phyloP scores from a whole-genome alignment of 1,140 invertebrate species.

The Vollenhovia emeryi region DNA sequence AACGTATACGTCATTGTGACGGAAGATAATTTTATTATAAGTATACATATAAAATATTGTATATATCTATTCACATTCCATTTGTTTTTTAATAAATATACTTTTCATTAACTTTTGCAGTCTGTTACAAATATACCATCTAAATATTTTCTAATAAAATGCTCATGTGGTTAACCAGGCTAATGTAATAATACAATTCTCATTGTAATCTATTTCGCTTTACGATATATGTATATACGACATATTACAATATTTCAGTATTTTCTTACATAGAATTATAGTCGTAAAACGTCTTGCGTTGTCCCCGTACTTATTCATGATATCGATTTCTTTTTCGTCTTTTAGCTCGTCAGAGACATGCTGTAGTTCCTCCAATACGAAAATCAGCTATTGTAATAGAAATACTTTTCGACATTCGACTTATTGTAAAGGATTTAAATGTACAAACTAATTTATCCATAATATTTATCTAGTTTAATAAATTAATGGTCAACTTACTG shows the following conservation, averaged over 20 bases:
- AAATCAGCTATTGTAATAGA: not conserved
- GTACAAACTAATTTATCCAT: too few relatives aligned
- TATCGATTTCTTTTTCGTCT: not conserved
- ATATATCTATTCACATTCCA: too few relatives aligned
- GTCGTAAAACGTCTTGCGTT: not conserved
- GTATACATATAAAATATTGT: not conserved
- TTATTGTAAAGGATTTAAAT: not conserved
- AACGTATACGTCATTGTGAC: too few relatives aligned
- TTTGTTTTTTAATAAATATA: too few relatives aligned
- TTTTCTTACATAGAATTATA: not conserved
- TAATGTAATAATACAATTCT: not conserved
- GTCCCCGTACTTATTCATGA: not conserved
- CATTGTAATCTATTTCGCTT: not conserved
- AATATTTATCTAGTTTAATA: not conserved
- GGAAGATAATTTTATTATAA: too few relatives aligned
- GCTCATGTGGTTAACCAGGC: not conserved
- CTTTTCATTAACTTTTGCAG: not conserved
- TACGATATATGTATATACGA: too few relatives aligned
- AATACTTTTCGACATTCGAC: not conserved
- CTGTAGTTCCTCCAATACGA: not conserved
- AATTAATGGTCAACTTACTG: constrained; percentile 8
- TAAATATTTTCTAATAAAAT: not conserved
- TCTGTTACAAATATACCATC: not conserved
- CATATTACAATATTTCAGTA: not conserved
- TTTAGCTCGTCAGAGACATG: not conserved